These are phyloP conservation scores for Larimichthys polyactis DNA, from an alignment of 2,113 vertebrate genomes.

Conservation along the genomic window DNA sequence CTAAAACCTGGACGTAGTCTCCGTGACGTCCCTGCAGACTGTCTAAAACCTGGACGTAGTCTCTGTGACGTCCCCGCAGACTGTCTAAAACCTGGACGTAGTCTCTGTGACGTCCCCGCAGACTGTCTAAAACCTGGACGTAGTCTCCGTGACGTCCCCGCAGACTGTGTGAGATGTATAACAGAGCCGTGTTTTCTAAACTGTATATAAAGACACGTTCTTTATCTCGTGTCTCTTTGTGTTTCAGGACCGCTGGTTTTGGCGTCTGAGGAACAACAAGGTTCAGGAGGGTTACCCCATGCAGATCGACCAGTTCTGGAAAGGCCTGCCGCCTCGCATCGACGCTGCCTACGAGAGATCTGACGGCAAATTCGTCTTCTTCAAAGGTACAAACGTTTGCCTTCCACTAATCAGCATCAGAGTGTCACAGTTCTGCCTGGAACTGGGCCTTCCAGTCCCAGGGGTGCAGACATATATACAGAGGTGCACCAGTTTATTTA, in stretches of 20 bases:
- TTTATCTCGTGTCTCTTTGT: not conserved
- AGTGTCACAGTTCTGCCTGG: not conserved
- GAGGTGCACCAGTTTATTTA: not conserved
- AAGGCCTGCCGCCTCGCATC: conserved; percentile 94
- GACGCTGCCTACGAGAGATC: conserved; percentile 97
- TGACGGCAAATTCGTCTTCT: conserved; percentile 98
- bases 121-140: too few relatives aligned
- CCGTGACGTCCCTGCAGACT: too few relatives aligned
- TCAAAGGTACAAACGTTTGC: conserved; percentile 89
- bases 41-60: too few relatives aligned
- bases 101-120: too few relatives aligned
- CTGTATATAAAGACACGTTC: not conserved
- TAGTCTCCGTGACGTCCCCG: too few relatives aligned
- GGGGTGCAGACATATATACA: conserved; percentile 14
- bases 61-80: too few relatives aligned
- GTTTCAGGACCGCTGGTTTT: conserved; percentile 94
- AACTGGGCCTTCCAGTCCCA: not conserved
- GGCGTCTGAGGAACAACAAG: conserved; percentile 96
- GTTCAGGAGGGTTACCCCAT: conserved; percentile 98
- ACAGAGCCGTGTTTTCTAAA: too few relatives aligned
- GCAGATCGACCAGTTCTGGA: conserved; percentile 99
- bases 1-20: too few relatives aligned
- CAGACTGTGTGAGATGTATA: too few relatives aligned
- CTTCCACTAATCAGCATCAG: not conserved
- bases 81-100: too few relatives aligned